phyloP scores from a whole-genome alignment of 2,113 vertebrate genomes.

The Cryptomyrus ogoouensis region DNA sequence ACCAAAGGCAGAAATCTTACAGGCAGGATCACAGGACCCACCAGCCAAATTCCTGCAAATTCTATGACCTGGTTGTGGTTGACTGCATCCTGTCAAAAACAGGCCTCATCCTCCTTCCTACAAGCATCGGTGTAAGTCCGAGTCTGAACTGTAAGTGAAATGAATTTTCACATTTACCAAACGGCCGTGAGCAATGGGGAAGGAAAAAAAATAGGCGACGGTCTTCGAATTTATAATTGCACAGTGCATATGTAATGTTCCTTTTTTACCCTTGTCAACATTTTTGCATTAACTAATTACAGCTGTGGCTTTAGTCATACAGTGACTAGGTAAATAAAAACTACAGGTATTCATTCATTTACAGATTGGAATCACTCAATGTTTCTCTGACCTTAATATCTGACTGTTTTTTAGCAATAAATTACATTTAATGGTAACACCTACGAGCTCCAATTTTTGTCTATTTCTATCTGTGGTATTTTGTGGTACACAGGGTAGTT shows the following conservation, averaged over 20 bases:
- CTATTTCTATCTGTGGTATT: neutral
- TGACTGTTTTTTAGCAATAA: neutral
- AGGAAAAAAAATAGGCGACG: neutral
- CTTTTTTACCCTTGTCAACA: neutral
- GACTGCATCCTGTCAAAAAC: neutral
- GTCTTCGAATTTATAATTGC: conserved; percentile 8
- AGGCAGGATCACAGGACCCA: neutral
- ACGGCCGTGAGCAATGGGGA: neutral
- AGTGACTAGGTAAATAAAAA: conserved; percentile 8
- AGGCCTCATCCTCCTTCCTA: neutral
- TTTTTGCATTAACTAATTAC: conserved; percentile 20
- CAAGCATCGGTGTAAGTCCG: neutral
- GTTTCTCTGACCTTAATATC: neutral
- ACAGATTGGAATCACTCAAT: neutral
- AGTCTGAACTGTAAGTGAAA: neutral
- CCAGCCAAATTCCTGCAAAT: neutral
- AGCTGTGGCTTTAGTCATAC: conserved; percentile 11
- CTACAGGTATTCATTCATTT: conserved; percentile 13
- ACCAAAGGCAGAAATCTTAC: conserved; percentile 31
- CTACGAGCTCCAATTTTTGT: neutral
- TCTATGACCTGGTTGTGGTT: neutral
- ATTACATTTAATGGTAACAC: neutral
- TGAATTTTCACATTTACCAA: neutral
- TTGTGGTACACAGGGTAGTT: neutral
- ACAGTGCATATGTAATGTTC: neutral